A percentile compares a stretch with the other conserved stretches of the same genome.
These are phyloP conservation scores for Margarornis squamiger DNA, from an alignment of 2,797 vertebrate species.

Conservation along the genomic window DNA sequence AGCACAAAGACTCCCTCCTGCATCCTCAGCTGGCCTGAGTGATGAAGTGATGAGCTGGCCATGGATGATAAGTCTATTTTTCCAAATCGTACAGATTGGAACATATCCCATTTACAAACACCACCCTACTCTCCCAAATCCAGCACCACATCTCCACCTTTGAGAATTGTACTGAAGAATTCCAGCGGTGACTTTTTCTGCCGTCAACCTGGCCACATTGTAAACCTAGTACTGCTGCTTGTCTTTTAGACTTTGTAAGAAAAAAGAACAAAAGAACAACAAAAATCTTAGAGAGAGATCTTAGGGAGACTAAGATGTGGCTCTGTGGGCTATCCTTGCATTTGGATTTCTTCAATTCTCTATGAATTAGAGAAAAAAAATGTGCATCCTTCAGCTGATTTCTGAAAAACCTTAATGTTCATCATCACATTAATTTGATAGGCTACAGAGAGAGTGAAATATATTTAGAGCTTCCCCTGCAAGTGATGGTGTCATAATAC, in stretches of 20 bases:
- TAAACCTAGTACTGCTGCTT: not conserved
- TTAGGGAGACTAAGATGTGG: not conserved
- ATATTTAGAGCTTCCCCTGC: not conserved
- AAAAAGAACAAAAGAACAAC: not conserved
- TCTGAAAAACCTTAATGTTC: constrained; percentile 3
- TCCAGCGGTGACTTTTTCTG: not conserved
- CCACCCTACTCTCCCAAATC: not conserved
- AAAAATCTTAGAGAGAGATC: not conserved
- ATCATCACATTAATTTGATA: constrained; percentile 34
- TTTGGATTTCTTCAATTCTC: not conserved
- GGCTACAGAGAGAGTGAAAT: not conserved
- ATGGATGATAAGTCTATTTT: not conserved
- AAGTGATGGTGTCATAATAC: not conserved
- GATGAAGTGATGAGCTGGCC: not conserved
- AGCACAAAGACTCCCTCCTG: not conserved
- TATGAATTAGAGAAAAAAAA: not conserved
- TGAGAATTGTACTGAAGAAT: not conserved
- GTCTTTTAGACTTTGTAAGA: not conserved
- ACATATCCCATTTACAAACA: not conserved
- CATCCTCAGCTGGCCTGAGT: not conserved
- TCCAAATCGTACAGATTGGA: not conserved
- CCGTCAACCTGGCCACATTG: not conserved
- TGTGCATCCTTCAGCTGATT: not conserved
- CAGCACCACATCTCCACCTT: accelerated
- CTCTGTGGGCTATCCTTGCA: not conserved